Evolutionary conservation across 2,888 invertebrate species (phyloP), one percentile per base, ranked within the genome.

Genomic region (Hydraecia micacea): DNA sequence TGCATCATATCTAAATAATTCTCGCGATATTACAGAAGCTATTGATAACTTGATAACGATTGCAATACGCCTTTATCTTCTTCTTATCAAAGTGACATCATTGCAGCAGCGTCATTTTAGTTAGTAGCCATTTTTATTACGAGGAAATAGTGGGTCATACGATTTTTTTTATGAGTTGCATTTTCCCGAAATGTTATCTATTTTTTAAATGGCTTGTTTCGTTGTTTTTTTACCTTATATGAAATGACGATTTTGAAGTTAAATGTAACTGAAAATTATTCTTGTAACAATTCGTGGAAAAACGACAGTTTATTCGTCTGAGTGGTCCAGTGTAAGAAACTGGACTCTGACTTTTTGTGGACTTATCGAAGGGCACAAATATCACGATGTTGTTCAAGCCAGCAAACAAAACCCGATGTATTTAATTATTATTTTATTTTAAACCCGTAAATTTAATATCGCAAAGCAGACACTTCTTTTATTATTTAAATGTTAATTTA

Each of bases 131-230:
- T 36, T 62, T 75, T 78, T 67, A 52, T 46, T 62, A 65, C 18
- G 28, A 66, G n/a, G 49, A 72, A 58, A 25, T 28, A 42, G 21
- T 73, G 71, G 60, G 46, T 76, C 68, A 81, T 74, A 11, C 4
- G 0, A 18, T 62, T 72, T 75, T 88, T 88, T 87, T 77, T 75
- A 32, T 42, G 87, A 89, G 88, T 74, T 81, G 25, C 15, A 67
- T 84, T 90, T 85, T 85, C 77, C 67, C 8, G 78, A 73, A 74
- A 18, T 42, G 1, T 63, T 80, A 55, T 73, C 18, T 0, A 0
- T 36, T 28, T 52, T 60, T 21, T 0, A 70, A 32, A 52, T 7
- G 1, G 5, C 1, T 42, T 4, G n/a, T 55, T 36, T 77, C 21
- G 2, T 68, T 11, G 0, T 42, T 6, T 42, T 15, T 79, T 73